phyloP scores from a whole-genome alignment of 2,113 vertebrate species.

The Pycnonotus jocosus region DNA sequence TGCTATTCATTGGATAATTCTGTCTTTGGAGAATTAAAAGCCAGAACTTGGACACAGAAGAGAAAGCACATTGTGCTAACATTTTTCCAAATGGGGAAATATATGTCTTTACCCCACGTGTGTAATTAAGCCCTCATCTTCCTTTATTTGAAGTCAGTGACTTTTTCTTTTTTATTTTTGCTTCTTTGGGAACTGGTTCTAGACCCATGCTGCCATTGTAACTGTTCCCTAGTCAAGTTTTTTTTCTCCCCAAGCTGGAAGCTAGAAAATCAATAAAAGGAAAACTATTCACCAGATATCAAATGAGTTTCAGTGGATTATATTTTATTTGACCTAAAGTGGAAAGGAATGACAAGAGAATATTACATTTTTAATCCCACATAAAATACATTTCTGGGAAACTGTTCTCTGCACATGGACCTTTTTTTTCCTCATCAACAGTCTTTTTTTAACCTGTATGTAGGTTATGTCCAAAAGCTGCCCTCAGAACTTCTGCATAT shows the following conservation, averaged over 20 bases:
- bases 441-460: background rate
- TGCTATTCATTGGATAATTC: background rate
- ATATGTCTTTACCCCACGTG: background rate
- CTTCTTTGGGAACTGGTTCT: background rate
- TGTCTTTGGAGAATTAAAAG: background rate
- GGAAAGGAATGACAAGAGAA: conserved; percentile 43
- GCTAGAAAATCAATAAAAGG: conserved; percentile 18
- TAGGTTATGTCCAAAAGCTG: background rate
- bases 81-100: background rate
- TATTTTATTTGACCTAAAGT: conserved; percentile 37
- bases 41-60: background rate
- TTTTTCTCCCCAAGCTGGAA: background rate
- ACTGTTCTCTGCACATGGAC: background rate
- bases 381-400: conserved; percentile 27
- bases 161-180: background rate
- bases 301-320: conserved; percentile 23
- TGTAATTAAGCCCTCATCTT: background rate
- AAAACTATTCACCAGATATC: conserved; percentile 24
- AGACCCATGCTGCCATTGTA: background rate
- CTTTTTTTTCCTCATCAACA: background rate
- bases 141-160: background rate
- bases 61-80: background rate
- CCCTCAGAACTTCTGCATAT: background rate
- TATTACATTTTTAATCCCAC: conserved; percentile 29
- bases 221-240: background rate